Base-by-base conservation (phyloP, 2,888 invertebrate genomes). In the Marasmarcha lunaedactyla region DNA sequence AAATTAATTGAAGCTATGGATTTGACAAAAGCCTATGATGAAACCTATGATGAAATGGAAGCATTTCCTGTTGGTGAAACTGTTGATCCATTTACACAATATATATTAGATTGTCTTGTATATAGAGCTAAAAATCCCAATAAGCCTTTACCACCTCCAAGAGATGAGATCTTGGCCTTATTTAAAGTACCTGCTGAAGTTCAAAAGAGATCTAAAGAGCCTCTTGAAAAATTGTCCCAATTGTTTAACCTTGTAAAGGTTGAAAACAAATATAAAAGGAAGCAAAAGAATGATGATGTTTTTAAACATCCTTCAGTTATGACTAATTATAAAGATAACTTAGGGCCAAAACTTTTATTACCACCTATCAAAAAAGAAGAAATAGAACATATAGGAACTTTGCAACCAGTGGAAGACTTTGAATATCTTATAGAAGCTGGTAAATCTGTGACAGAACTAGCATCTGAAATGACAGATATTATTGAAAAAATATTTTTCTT, bases 1-100 rank as follows among this genome's bases (percentile, higher is more conserved):
- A 70, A 85, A 42, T 76, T 91, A 0, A 90, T 92, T 12, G 85
- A 85, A 54, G 67, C 83, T 36, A 90, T 91, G 90, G 88, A 91
- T 61, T 66, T 88, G 38, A 84, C 86, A 26, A 76, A 74, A 45
- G 78, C 73, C 1, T 76, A 78, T 59, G 79, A 84, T 55, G 83
- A 79, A 25, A 61, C 66, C 1, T 72, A 64, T 66, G 77, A 83
- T 63, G 74, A 74, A 43, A 55, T 61, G 43, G 85, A 85, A 59
- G 77, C 79, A 20, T 84, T 84, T 46, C 84, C 85, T 15, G 66
- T 83, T 34, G 85, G 69, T 38, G 77, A 69, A 57, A 85, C 83
- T 42, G 77, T 73, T 5, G 88, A 79, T 63, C 88, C 73, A 45
- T 76, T 72, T 47, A 74, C 71, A 42, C 85, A 72, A 50, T 86